These are phyloP conservation scores for Aphelenchoides bicaudatus DNA, from an alignment of 2,888 invertebrate genomes.

Conservation along the genomic window DNA sequence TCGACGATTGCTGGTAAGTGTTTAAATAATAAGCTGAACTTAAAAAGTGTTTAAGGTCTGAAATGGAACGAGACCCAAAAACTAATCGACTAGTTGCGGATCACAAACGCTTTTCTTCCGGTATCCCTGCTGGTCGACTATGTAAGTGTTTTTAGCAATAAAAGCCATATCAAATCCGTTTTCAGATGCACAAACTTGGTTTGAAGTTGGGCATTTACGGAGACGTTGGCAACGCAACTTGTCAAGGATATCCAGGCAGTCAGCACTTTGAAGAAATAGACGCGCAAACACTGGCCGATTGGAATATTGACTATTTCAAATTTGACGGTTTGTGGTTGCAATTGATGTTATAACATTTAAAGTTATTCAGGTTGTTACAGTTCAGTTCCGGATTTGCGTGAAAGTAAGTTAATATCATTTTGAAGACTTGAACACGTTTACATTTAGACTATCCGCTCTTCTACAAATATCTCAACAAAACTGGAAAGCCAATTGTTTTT, in stretches of 20 bases:
- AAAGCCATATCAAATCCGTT: background rate
- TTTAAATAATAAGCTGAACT: no score
- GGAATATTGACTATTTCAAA: constrained; percentile 92
- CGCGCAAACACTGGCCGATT: constrained; percentile 85
- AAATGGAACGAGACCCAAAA: no score
- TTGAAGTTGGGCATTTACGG: constrained; percentile 95
- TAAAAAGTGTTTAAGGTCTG: no score
- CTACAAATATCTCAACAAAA: constrained; percentile 80
- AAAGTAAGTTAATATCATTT: constrained; percentile 49
- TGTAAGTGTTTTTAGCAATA: constrained; percentile 33
- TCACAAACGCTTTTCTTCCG: constrained; percentile 51
- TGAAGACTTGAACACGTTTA: background rate
- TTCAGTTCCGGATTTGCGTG: constrained; percentile 68
- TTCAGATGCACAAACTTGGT: constrained; percentile 83
- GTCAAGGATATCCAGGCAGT: constrained; percentile 92
- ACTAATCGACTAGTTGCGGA: no score
- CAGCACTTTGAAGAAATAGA: constrained; percentile 80
- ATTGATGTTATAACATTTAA: no score
- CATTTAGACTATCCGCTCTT: constrained; percentile 82
- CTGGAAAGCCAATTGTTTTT: constrained; percentile 89
- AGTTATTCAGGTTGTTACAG: no score
- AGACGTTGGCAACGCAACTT: constrained; percentile 92
- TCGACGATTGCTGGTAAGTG: constrained; percentile 44
- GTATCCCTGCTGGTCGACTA: constrained; percentile 55
- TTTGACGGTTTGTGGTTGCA: no score